Percentiles rank a stretch among this genome's conserved stretches.
Conservation (phyloP, 2,797 vertebrate species). For the Sebastes minor region DNA sequence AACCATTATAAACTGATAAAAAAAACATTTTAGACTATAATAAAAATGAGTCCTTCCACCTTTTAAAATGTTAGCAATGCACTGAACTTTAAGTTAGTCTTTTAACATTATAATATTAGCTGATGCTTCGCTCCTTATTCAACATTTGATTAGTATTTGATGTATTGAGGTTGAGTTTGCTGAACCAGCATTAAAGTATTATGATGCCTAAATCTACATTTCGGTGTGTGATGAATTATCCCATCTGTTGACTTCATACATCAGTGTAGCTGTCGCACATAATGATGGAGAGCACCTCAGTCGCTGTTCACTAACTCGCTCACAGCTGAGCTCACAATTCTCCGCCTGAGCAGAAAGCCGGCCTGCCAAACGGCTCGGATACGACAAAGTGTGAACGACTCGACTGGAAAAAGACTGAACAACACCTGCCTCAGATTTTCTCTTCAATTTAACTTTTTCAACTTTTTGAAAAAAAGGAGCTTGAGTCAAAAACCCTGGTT, state of each 20-base stretch:
- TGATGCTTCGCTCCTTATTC: background rate
- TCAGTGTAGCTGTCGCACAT: slow-evolving; percentile 9
- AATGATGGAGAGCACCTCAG: slow-evolving; percentile 30
- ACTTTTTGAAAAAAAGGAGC: background rate
- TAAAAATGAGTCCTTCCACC: background rate
- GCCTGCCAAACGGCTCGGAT: background rate
- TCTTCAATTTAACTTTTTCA: background rate
- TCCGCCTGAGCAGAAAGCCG: slow-evolving; percentile 8
- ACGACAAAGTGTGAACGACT: slow-evolving; percentile 11
- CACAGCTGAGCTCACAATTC: slow-evolving; percentile 29
- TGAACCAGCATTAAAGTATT: slow-evolving; percentile 7
- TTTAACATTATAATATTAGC: background rate
- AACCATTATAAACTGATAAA: background rate
- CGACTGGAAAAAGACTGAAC: background rate
- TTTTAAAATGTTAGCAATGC: background rate
- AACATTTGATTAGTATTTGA: background rate
- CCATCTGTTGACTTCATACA: slow-evolving; percentile 25
- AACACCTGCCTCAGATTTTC: background rate
- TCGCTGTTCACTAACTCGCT: background rate
- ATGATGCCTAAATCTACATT: slow-evolving; percentile 8
- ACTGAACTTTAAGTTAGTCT: background rate
- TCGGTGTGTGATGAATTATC: slow-evolving; percentile 33
- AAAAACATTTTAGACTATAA: background rate
- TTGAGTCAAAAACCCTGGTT: background rate
- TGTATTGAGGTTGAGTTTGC: slow-evolving; percentile 2